Conservation (phyloP, 2,888 invertebrate species). For the Drosophila anomalipes region DNA sequence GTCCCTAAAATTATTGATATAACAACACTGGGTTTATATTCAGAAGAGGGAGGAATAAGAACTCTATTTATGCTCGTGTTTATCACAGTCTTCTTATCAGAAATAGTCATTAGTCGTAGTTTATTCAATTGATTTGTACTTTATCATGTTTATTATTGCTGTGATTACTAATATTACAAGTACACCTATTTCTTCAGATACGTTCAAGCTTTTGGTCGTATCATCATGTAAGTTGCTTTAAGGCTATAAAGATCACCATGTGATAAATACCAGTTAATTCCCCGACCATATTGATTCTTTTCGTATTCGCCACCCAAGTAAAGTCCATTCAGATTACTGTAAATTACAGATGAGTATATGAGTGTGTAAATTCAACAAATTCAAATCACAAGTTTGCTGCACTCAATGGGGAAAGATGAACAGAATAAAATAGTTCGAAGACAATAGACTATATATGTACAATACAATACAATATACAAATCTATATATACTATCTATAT, state of each 20-base stretch:
- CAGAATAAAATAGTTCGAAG: slow-evolving; percentile 59
- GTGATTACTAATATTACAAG: background rate
- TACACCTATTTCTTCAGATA: background rate
- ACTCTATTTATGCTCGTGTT: background rate
- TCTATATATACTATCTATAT: background rate
- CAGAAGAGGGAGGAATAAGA: background rate
- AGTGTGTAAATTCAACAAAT: background rate
- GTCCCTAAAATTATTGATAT: background rate
- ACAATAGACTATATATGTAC: slow-evolving; percentile 84
- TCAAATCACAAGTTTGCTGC: too few relatives aligned
- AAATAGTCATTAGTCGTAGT: background rate
- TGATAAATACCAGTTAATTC: slow-evolving; percentile 86
- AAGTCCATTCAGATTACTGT: slow-evolving; percentile 88
- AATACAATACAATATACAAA: background rate
- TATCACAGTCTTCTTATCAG: background rate
- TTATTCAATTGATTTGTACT: background rate
- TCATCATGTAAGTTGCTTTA: slow-evolving; percentile 88
- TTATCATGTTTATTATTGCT: background rate
- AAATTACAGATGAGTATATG: background rate
- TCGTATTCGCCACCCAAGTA: slow-evolving; percentile 86
- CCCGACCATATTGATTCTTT: slow-evolving; percentile 81
- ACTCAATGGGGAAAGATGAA: too few relatives aligned
- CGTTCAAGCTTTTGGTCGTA: slow-evolving; percentile 85
- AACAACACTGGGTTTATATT: background rate
- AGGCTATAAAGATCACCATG: slow-evolving; percentile 82